Conservation (phyloP, 2,888 invertebrate species). For the Himalopsyche japonica region DNA sequence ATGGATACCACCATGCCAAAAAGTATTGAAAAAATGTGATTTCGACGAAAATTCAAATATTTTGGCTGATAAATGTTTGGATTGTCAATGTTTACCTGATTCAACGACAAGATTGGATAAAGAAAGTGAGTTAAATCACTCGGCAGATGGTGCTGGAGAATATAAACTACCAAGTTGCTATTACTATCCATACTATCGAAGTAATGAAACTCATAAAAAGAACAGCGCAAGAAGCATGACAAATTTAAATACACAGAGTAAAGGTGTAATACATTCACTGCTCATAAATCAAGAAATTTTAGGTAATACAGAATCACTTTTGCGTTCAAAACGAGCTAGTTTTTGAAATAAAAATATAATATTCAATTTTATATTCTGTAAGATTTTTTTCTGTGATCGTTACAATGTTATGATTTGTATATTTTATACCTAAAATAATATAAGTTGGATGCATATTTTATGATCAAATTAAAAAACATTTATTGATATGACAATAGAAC, state of each 20-base stretch:
- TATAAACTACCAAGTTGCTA: not conserved
- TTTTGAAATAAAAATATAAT: not conserved
- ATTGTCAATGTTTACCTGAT: not conserved
- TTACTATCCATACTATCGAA: not conserved
- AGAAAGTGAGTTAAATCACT: no score
- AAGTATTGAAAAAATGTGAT: slow-evolving; percentile 9
- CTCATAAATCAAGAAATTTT: not conserved
- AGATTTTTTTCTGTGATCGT: no score
- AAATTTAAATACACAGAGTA: not conserved
- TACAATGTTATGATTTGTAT: no score
- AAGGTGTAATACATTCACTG: not conserved
- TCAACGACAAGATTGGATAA: not conserved
- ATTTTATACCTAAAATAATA: no score
- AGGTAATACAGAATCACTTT: not conserved
- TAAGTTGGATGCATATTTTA: no score
- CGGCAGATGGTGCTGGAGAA: no score
- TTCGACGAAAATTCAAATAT: not conserved
- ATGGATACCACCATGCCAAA: slow-evolving; percentile 37
- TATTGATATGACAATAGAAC: no score
- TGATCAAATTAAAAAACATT: no score
- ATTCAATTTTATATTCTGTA: no score
- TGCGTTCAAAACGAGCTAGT: not conserved
- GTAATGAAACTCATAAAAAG: not conserved
- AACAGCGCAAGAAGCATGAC: not conserved
- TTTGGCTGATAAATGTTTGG: not conserved